Conservation (phyloP, 2,797 vertebrate genomes). For the Falco naumanni region DNA sequence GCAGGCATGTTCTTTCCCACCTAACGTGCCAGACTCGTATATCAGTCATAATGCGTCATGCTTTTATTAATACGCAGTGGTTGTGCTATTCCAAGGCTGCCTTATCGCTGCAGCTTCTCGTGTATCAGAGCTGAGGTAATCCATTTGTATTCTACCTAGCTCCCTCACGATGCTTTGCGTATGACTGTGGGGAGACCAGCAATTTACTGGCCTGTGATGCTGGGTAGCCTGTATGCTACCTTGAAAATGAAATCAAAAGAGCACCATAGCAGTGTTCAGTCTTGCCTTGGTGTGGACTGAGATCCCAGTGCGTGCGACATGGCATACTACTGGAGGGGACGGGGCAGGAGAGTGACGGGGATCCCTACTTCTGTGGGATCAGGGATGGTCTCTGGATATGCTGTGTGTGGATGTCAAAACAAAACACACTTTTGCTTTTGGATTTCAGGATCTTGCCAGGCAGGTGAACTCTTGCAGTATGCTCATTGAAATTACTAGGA, state of each 20-base stretch:
- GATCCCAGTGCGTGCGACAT: fast-evolving
- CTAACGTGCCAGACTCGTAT: neutral
- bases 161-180: fast-evolving
- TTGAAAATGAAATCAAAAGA: neutral
- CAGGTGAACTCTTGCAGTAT: neutral
- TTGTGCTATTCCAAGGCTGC: neutral
- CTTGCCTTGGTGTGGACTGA: neutral
- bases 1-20: slow-evolving; percentile 5
- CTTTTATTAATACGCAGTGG: neutral
- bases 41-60: neutral
- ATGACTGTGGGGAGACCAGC: neutral
- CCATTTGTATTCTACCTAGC: neutral
- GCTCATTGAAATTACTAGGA: neutral
- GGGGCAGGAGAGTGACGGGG: neutral
- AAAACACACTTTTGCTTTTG: neutral
- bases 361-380: neutral
- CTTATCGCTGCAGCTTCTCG: neutral
- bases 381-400: neutral
- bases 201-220: neutral
- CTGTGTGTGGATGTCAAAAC: neutral
- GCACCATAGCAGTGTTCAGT: neutral
- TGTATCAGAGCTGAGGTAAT: neutral
- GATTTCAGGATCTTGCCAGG: neutral
- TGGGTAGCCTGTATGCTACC: neutral
- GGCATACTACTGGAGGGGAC: fast-evolving